phyloP scores from a whole-genome alignment of 1,140 invertebrate genomes.

The Alviniconcha marisindica region DNA sequence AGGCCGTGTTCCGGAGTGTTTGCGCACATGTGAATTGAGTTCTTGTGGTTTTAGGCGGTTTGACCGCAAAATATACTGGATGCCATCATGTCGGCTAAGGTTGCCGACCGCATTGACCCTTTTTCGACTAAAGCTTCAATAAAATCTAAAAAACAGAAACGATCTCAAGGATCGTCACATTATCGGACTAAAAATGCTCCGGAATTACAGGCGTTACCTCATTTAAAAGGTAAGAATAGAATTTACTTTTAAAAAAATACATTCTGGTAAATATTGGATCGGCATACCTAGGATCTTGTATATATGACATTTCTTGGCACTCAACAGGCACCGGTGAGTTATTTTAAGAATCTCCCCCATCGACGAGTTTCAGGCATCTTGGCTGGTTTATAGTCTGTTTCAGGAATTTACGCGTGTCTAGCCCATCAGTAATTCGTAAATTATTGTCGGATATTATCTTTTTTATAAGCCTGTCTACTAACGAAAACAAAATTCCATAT shows the following conservation, averaged over 20 bases:
- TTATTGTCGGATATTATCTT: too few relatives aligned
- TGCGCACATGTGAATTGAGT: conserved; percentile 49
- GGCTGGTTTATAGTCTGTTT: conserved; percentile 39
- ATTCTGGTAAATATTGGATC: neutral
- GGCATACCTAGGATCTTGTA: neutral
- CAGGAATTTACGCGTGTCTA: conserved; percentile 25
- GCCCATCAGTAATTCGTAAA: neutral
- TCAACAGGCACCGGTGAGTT: conserved; percentile 27
- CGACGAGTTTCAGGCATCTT: conserved; percentile 31
- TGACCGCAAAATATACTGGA: conserved; percentile 39
- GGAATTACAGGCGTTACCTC: conserved; percentile 74
- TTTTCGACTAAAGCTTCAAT: conserved; percentile 74
- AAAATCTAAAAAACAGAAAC: conserved; percentile 76
- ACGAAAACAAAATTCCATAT: too few relatives aligned
- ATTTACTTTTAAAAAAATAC: conserved; percentile 4
- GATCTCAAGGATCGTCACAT: conserved; percentile 76
- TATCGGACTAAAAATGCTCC: conserved; percentile 76
- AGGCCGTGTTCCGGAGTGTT: conserved; percentile 40
- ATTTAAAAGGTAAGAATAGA: conserved; percentile 73
- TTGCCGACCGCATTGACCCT: conserved; percentile 74
- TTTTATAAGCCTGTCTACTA: too few relatives aligned
- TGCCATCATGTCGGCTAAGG: conserved; percentile 71
- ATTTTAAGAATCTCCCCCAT: conserved; percentile 41
- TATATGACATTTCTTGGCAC: conserved; percentile 44
- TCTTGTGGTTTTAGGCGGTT: conserved; percentile 42